Evolutionary conservation across 1,140 invertebrate genomes (phyloP), one percentile per base, ranked within the genome.

Genomic region (Catajapyx aquilonaris): DNA sequence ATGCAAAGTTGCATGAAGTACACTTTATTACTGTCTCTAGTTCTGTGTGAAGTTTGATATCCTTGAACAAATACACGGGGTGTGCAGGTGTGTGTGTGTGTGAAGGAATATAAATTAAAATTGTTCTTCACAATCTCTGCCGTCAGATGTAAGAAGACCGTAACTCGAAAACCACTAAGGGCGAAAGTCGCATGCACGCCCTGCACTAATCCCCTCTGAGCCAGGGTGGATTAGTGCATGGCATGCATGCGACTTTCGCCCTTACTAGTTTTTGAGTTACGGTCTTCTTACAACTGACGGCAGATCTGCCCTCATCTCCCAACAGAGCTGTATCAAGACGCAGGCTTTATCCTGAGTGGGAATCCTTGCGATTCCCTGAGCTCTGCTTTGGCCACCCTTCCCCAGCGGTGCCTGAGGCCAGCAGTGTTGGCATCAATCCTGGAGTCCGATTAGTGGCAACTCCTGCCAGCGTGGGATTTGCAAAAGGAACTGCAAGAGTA

Each of bases 401-500:
- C 68, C 5, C 33, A 55, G 31, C 66, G 7, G 7, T 9, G 23
- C 7, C 23, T 9, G 13, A 9, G 7, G 7, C 23, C 23, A 28
- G 23, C 23, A 28, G 7, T 7, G 7, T 13, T 28, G 13, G 36
- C n/a, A 32, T 38, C 13, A 31, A 34, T 10, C 21, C 9, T 5
- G 20, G 25, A 20, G 20, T 41, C 32, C 36, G 32, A 31, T 43
- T 75, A 20, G 43, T 51, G 48, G 80, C 75, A 15, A 76, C 76
- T 4, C 69, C 79, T 2, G 77, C 81, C 0, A 78, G 65, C 48
- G 55, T 62, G 10, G 80, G 81, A 15, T 57, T 60, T 15, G 65
- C 73, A 0, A 56, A 65, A 22, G 76, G 66, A 1, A 61, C 65
- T 39, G 81, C 73, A 1, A 72, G 76, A 48, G 76, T 86, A 16